Evolutionary conservation across 1,140 invertebrate species (phyloP), one percentile per base, ranked within the genome.

Genomic region (Caenorhabditis remanei): DNA sequence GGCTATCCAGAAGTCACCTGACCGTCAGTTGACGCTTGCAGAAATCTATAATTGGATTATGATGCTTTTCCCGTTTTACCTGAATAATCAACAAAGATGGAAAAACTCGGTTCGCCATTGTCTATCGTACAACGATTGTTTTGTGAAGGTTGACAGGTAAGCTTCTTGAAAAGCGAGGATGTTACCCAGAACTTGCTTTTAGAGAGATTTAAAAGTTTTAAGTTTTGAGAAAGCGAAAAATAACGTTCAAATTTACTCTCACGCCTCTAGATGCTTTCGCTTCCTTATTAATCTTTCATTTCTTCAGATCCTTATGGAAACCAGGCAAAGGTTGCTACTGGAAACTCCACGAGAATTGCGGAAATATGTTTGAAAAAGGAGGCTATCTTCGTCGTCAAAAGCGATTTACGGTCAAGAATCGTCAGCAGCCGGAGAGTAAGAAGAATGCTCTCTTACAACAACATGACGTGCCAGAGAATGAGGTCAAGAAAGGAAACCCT

Each of bases 21-120:
- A 95, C 86, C 97, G 97, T 93, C 99, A 99, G 97, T 95, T 99
- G 88, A 99, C 98, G 0, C 94, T 99, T 2, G 97, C 96, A 65
- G 98, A 99, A 93, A 99, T 99, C 91, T 99, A 99, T 93, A 97
- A 99, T 93, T 99, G 99, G 94, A 99, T 99, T 92, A 99, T 99
- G 98, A 97, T 99, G 93, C 94, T 98, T 90, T 99, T 98, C 92
- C 97, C 98, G 1, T 99, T 98, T 94, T 99, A 99, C 93, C 94
- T 97, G 89, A 97, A 99, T 93, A 99, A 99, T 93, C 97, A 98
- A 91, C 95, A 95, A 90, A 95, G 97, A 89, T 99, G 98, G 98
- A 98, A 99, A 93, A 99, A 99, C 93, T 99, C 97, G 0, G 99
- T 99, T 88, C 94, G 98, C 67, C 97, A 99, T 92, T 94, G 94